Evolutionary conservation across 2,888 invertebrate genomes (phyloP).

Genomic region (Acanthosepion pharaonis): DNA sequence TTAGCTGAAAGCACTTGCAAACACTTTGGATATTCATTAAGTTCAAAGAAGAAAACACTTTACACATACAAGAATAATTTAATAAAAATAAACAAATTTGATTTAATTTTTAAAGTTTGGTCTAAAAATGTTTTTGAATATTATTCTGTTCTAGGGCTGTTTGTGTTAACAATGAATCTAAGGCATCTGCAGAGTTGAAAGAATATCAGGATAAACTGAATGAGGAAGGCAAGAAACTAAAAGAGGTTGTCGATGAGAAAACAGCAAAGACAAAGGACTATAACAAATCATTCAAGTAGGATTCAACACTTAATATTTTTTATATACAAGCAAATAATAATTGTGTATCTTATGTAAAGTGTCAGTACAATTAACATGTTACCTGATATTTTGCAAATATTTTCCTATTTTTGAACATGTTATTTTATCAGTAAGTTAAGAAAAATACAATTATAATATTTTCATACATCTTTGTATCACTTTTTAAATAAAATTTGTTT

Average conservation of each 20-base stretch:
- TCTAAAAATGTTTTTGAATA: background rate
- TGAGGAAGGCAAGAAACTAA: slow-evolving; percentile 78
- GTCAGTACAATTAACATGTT: background rate
- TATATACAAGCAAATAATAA: background rate
- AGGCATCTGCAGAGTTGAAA: slow-evolving; percentile 66
- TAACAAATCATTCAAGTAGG: slow-evolving; percentile 70
- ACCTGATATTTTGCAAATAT: background rate
- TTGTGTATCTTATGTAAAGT: background rate
- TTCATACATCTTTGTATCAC: too few species aligned
- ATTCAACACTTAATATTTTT: background rate
- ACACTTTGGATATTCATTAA: too few species aligned
- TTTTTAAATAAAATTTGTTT: too few species aligned
- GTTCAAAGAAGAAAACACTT: too few species aligned
- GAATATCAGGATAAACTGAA: slow-evolving; percentile 76
- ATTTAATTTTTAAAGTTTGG: background rate
- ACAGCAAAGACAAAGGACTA: slow-evolving; percentile 79
- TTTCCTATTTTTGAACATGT: too few species aligned
- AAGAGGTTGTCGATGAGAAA: slow-evolving; percentile 77
- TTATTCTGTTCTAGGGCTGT: slow-evolving; percentile 58
- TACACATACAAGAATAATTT: too few species aligned
- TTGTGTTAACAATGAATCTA: slow-evolving; percentile 65
- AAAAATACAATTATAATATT: background rate
- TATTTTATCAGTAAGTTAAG: background rate
- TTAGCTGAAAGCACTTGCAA: too few species aligned
- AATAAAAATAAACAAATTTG: too few species aligned